These are phyloP conservation scores for Aporophyla nigra DNA, from an alignment of 2,888 invertebrate genomes.

Conservation along the genomic window DNA sequence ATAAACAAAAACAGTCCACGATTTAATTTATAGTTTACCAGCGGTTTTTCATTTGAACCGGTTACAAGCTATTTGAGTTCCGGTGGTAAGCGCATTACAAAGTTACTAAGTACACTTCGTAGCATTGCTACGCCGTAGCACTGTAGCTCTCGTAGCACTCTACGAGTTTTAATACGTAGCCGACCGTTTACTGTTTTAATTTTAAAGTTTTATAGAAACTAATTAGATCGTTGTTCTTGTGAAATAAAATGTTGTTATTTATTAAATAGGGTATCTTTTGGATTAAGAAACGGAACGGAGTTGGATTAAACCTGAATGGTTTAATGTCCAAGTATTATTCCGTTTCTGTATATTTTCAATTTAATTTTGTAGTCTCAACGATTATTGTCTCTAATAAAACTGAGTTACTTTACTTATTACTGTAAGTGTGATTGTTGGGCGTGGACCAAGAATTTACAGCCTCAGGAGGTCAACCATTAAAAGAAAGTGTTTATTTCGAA, in stretches of 20 bases:
- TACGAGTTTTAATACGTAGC: constrained; percentile 69
- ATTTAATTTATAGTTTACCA: constrained; percentile 70
- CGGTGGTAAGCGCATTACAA: constrained; percentile 70
- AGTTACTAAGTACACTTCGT: constrained; percentile 73
- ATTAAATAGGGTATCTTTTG: constrained; percentile 45
- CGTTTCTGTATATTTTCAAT: constrained; percentile 28
- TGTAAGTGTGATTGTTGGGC: constrained; percentile 28
- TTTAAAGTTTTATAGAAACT: constrained; percentile 71
- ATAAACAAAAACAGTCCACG: constrained; percentile 38
- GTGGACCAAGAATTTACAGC: background rate
- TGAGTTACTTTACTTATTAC: constrained; percentile 14
- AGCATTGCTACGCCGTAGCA: constrained; percentile 69
- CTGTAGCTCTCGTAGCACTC: constrained; percentile 63
- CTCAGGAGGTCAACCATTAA: background rate
- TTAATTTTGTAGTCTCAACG: constrained; percentile 26
- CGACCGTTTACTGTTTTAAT: constrained; percentile 71
- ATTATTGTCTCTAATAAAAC: constrained; percentile 30
- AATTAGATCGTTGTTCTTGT: constrained; percentile 70
- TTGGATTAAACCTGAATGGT: constrained; percentile 22
- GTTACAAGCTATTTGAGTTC: constrained; percentile 73
- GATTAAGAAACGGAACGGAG: constrained; percentile 30
- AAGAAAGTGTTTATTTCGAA: background rate
- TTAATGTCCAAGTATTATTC: constrained; percentile 9
- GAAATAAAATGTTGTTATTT: constrained; percentile 62
- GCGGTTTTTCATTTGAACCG: constrained; percentile 70